phyloP scores from a whole-genome alignment of 2,888 invertebrate genomes.

The Caenorhabditis auriculariae region DNA sequence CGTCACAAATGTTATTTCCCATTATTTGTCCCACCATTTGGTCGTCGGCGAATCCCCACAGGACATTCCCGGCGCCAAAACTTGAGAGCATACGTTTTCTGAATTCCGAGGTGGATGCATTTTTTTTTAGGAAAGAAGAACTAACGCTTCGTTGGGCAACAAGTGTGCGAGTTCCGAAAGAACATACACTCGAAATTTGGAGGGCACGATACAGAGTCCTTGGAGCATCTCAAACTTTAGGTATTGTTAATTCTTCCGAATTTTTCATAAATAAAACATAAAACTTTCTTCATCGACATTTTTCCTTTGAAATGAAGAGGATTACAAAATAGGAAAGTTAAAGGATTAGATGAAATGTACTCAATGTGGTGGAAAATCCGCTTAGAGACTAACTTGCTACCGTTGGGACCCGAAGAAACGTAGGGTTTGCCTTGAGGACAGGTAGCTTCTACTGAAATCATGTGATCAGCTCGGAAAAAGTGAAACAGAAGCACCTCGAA shows the following conservation, averaged over 20 bases:
- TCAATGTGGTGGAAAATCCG: too few species aligned
- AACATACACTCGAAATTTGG: conserved; percentile 51
- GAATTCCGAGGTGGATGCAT: neutral
- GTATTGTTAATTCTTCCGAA: neutral
- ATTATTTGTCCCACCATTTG: too few species aligned
- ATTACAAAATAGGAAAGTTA: too few species aligned
- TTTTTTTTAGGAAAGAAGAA: neutral
- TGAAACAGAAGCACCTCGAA: conserved; percentile 29
- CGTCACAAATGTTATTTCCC: too few species aligned
- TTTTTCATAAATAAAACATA: neutral
- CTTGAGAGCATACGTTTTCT: neutral
- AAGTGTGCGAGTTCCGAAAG: conserved; percentile 44
- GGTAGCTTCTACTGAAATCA: too few species aligned
- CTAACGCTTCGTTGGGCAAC: conserved; percentile 48
- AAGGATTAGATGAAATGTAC: too few species aligned
- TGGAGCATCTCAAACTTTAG: conserved; percentile 1
- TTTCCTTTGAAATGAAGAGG: neutral
- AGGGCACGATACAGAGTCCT: conserved; percentile 40
- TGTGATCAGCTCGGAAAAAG: too few species aligned
- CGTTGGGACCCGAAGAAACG: too few species aligned
- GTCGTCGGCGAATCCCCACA: too few species aligned
- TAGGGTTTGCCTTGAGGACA: too few species aligned
- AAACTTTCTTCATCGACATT: neutral
- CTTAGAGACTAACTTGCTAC: too few species aligned
- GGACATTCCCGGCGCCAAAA: too few species aligned